These are phyloP conservation scores for Tenthredo livida DNA, from an alignment of 2,888 invertebrate genomes.

Conservation along the genomic window DNA sequence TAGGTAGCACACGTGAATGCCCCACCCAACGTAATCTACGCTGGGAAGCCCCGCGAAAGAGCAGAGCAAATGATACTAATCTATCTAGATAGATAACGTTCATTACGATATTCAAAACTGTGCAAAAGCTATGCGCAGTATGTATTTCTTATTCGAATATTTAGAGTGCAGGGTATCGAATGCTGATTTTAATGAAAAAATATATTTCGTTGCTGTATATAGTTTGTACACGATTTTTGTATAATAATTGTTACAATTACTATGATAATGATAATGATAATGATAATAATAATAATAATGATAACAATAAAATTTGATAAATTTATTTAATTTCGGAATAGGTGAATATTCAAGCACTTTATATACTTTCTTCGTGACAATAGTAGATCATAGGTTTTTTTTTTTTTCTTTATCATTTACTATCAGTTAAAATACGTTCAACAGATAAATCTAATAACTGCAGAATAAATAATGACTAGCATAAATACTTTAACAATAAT, in stretches of 20 bases:
- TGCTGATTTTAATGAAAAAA: constrained; percentile 16
- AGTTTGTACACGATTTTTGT: constrained; percentile 28
- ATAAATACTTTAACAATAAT: constrained; percentile 37
- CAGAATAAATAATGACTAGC: constrained; percentile 15
- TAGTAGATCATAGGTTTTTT: neutral
- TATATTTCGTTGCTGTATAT: constrained; percentile 31
- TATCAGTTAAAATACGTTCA: neutral
- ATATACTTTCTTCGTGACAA: constrained; percentile 9
- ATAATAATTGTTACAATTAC: constrained; percentile 29
- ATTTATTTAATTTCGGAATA: neutral
- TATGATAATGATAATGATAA: neutral
- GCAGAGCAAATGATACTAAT: no score
- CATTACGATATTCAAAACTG: neutral
- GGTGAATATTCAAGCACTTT: neutral
- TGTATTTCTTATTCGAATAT: constrained; percentile 34
- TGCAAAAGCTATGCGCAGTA: neutral
- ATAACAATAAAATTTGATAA: constrained; percentile 18
- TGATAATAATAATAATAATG: neutral
- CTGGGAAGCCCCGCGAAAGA: no score
- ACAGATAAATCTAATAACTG: neutral
- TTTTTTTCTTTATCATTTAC: neutral
- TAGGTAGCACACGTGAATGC: no score
- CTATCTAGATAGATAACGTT: no score
- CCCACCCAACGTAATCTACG: no score
- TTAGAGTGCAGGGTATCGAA: constrained; percentile 19